Evolutionary conservation across 2,888 invertebrate species (phyloP).

Genomic region (Colostygia pectinataria): DNA sequence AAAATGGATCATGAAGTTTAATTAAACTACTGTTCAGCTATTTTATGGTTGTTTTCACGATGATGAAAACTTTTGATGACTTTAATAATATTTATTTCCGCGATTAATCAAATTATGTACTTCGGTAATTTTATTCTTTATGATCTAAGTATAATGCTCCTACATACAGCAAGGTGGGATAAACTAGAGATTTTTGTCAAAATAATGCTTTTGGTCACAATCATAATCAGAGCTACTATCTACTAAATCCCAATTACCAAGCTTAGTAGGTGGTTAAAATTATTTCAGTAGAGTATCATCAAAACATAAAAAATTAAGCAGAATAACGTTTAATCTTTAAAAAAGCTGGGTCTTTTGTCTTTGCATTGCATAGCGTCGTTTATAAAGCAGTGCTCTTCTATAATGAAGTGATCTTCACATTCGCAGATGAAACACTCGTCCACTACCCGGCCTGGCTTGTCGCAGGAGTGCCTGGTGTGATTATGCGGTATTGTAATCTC

Average conservation of each 20-base stretch:
- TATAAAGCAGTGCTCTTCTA: constrained; percentile 65
- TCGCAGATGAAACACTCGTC: constrained; percentile 64
- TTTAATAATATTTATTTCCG: too few relatives aligned
- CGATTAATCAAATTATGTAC: too few relatives aligned
- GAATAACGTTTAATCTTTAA: constrained; percentile 27
- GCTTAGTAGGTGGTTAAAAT: too few relatives aligned
- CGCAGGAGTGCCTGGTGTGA: constrained; percentile 55
- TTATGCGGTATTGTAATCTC: constrained; percentile 29
- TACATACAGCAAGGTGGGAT: too few relatives aligned
- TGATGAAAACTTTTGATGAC: not conserved
- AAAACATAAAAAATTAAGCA: too few relatives aligned
- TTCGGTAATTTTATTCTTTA: too few relatives aligned
- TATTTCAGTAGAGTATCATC: too few relatives aligned
- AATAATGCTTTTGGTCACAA: too few relatives aligned
- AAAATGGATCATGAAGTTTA: not conserved
- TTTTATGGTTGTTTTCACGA: constrained; percentile 8
- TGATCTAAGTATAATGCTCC: too few relatives aligned
- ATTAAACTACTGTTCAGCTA: not conserved
- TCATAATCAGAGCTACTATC: too few relatives aligned
- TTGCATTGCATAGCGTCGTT: constrained; percentile 47
- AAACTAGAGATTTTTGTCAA: too few relatives aligned
- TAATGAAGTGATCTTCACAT: constrained; percentile 48
- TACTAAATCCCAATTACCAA: too few relatives aligned
- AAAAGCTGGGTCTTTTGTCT: constrained; percentile 47
- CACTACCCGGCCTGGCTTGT: constrained; percentile 42